Conservation (phyloP, 2,797 vertebrate genomes). For the Cynodonichthys magdalenae region DNA sequence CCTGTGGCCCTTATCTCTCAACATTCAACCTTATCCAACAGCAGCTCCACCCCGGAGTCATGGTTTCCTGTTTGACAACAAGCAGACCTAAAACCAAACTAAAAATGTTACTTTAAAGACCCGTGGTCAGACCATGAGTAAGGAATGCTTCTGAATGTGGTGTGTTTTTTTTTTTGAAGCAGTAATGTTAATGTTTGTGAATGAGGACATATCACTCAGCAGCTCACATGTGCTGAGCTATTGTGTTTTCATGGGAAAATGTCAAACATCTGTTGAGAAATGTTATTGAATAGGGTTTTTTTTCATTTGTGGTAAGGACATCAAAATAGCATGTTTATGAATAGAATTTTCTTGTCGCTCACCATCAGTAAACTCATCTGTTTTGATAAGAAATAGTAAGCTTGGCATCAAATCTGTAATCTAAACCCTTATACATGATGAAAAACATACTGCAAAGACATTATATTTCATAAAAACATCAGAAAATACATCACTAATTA, state of each 20-base stretch:
- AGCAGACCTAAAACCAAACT: slow-evolving; percentile 26
- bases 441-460: background rate
- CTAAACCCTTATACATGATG: too few relatives aligned
- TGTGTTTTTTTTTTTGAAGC: slow-evolving; percentile 17
- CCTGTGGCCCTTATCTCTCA: slow-evolving; percentile 20
- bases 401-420: slow-evolving; percentile 5
- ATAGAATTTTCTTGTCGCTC: slow-evolving; percentile 21
- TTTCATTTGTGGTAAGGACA: slow-evolving; percentile 11
- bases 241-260: slow-evolving; percentile 8
- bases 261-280: slow-evolving; percentile 22
- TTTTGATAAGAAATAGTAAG: slow-evolving; percentile 17
- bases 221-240: background rate
- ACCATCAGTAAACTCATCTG: slow-evolving; percentile 23
- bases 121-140: slow-evolving; percentile 21
- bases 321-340: slow-evolving; percentile 19
- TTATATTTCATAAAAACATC: background rate
- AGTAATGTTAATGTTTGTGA: slow-evolving; percentile 5
- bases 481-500: background rate
- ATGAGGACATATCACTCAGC: slow-evolving; percentile 11
- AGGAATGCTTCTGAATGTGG: slow-evolving; percentile 17
- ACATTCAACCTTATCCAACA: slow-evolving; percentile 29
- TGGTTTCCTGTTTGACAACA: slow-evolving; percentile 28
- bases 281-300: slow-evolving; percentile 17
- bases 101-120: slow-evolving; percentile 26
- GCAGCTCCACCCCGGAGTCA: slow-evolving; percentile 36